A percentile compares a stretch with the other conserved stretches of the same genome.
Evolutionary conservation across 2,797 vertebrate species (phyloP).

Genomic region (Tauraco hartlaubi): DNA sequence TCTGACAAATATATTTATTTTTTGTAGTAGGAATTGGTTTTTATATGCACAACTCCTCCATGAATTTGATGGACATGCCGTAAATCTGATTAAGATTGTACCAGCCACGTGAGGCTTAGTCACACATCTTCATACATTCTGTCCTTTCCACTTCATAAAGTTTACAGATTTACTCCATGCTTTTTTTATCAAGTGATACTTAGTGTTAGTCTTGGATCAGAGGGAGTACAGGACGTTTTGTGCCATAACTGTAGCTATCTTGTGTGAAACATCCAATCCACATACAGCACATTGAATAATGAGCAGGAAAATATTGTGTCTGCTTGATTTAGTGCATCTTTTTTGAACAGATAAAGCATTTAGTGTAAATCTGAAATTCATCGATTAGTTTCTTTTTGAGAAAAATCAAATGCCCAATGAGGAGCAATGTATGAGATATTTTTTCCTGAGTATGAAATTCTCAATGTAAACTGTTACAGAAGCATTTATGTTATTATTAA

Average conservation of each 20-base stretch:
- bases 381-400: neutral
- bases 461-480: neutral
- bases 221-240: neutral
- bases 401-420: neutral
- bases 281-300: neutral
- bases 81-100: neutral
- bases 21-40: neutral
- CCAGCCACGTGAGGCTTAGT: neutral
- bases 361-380: neutral
- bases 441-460: neutral
- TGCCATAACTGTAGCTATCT: neutral
- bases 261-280: neutral
- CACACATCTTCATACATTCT: neutral
- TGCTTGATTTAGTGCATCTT: neutral
- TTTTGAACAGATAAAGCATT: neutral
- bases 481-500: neutral
- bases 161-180: neutral
- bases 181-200: neutral
- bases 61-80: neutral
- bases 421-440: neutral
- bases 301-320: rapidly evolving
- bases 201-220: neutral
- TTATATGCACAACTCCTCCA: neutral
- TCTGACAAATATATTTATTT: neutral
- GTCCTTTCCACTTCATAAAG: neutral